Evolutionary conservation across 2,113 vertebrate genomes (phyloP).

Genomic region (Genyomyrus donnyi): DNA sequence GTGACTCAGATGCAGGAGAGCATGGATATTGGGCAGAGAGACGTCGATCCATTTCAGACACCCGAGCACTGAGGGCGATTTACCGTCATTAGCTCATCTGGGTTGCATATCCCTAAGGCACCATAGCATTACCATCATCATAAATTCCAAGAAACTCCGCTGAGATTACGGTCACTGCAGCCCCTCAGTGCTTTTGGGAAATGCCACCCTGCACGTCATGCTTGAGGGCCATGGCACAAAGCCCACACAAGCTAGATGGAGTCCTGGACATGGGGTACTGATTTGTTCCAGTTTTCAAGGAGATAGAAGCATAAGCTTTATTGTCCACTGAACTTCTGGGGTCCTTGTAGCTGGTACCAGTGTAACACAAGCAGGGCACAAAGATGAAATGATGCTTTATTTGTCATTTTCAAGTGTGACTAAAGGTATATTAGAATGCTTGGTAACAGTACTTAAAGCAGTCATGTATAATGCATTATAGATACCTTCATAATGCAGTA

Average conservation of each 20-base stretch:
- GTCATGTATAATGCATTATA: too few species aligned
- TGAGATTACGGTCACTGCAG: not conserved
- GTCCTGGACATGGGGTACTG: not conserved
- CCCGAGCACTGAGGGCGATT: not conserved
- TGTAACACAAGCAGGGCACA: not conserved
- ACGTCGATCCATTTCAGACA: not conserved
- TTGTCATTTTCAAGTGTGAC: not conserved
- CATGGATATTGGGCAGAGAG: not conserved
- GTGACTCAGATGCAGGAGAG: not conserved
- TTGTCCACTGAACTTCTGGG: not conserved
- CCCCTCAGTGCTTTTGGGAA: not conserved
- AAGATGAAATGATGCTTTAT: not conserved
- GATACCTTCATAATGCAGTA: too few species aligned
- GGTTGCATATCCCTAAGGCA: not conserved
- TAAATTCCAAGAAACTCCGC: not conserved
- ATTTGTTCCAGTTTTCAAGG: not conserved
- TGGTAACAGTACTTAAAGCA: too few species aligned
- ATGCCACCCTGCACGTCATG: not conserved
- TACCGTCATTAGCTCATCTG: not conserved
- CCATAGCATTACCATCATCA: not conserved
- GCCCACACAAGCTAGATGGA: not conserved
- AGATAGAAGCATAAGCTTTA: not conserved
- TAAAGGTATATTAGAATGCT: not conserved
- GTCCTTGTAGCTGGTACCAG: not conserved
- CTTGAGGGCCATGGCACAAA: not conserved